Base-by-base conservation (phyloP, 2,888 invertebrate species). In the Opisthograptis luteolata region DNA sequence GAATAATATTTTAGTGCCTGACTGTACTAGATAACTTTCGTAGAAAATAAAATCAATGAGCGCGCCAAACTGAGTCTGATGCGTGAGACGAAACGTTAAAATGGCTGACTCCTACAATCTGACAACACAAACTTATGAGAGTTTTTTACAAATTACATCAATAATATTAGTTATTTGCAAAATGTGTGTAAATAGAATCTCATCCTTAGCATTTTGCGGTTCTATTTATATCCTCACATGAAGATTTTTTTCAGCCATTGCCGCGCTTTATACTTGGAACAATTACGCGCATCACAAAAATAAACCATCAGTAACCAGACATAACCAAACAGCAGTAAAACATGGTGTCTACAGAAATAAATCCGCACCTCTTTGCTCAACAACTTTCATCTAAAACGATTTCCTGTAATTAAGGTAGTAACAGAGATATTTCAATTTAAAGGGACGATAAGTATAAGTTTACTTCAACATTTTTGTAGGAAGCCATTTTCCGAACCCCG, bases 381-480 rank as follows among this genome's bases (percentile, higher is more conserved):
- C 71, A 88, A 86, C 86, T 87, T 91, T 92, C 76, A 78, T 87
- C 73, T 79, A 73, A 77, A 80, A 83, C 75, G 83, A 84, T 88
- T 87, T 80, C 60, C 42, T 60, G 58, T 69, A 66, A 63, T 71
- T 56, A 10, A 17, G 60, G 76, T 91, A 92, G 66, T 84, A 88
- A 69, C 89, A 87, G 90, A 90, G 90, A 91, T 92, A 92, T 92
- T 89, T 79, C 57, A 67, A 79, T 79, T 71, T 65, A 70, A 84
- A 72, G 64, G 60, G 62, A 51, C 22, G 35, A 54, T 68, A 65
- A 68, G 65, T 64, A 60, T 45, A 79, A 76, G 62, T 79, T 76
- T 66, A 66, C 64, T 73, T 73, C 68, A 72, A 79, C 75, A 79
- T 76, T 74, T 82, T 79, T 39, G 78, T 84, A 69, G 88, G 92